These are phyloP conservation scores for Disparrhopalites patrizii DNA, from an alignment of 2,888 invertebrate genomes.

Conservation along the genomic window DNA sequence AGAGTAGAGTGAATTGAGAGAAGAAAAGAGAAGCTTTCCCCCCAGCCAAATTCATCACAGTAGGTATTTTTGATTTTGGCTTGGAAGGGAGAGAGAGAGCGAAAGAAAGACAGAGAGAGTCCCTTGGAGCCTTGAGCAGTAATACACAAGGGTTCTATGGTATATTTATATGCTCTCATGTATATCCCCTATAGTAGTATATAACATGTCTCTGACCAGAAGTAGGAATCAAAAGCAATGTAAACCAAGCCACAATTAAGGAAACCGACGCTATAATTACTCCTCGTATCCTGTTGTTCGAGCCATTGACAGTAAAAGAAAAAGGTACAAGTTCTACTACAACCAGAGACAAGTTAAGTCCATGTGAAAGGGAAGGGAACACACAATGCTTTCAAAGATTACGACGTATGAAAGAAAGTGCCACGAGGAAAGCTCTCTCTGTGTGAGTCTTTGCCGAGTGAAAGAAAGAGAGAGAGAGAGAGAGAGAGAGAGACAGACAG, in stretches of 20 bases:
- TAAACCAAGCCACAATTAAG: conserved; percentile 47
- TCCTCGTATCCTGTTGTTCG: conserved; percentile 22
- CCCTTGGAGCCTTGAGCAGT: too few species aligned
- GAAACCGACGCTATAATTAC: conserved; percentile 49
- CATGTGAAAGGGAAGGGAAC: conserved; percentile 6
- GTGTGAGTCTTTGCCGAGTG: conserved; percentile 12
- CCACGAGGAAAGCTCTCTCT: conserved; percentile 23
- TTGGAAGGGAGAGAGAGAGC: conserved; percentile 11
- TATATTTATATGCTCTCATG: too few species aligned
- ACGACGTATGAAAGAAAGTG: conserved; percentile 18
- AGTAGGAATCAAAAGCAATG: conserved; percentile 22
- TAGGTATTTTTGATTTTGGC: conserved; percentile 19
- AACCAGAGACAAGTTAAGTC: conserved; percentile 29
- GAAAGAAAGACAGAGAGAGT: conserved; percentile 9
- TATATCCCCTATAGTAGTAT: too few species aligned
- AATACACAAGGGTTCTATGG: too few species aligned
- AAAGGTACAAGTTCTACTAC: conserved; percentile 27
- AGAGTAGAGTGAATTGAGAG: neutral
- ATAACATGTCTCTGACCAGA: too few species aligned
- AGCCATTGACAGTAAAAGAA: conserved; percentile 3
- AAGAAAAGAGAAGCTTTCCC: conserved; percentile 11
- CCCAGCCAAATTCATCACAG: conserved; percentile 20
- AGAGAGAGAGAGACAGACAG: neutral
- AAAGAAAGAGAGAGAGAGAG: neutral
- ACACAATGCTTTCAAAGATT: conserved; percentile 12